Base-by-base conservation (phyloP, 2,113 vertebrate species). In the Puntigrus tetrazona region DNA sequence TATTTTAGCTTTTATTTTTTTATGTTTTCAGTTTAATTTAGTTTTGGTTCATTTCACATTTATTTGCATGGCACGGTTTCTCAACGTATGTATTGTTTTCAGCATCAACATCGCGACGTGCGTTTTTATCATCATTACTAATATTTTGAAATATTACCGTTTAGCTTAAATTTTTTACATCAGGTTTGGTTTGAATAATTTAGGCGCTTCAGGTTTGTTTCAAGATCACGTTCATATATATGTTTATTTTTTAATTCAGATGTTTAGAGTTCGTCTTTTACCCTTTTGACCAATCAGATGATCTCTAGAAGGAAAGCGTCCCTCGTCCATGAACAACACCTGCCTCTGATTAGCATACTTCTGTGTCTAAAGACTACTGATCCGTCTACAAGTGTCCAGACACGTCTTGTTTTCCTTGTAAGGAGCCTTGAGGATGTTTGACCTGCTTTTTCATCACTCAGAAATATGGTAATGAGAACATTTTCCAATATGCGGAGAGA, bases 381-480 rank as follows among this genome's bases (percentile, higher is more conserved):
- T 57, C 52, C 22, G 8, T 57, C 52, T 22, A 9, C 52, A 57
- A 57, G 25, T 63, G 59, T 63, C 11, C 59, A 13, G 59, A 63
- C 59, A 63, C 59, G 29, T 27, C 63, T 67, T 67, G 59, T 61
- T 22, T 69, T 69, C 47, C 45, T 34, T 29, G 27, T 20, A 14
- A 5, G 1, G 11, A 57, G 31, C 75, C n/a, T 34, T 25, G 41
- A 75, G 41, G 57, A 50, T 65, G 25, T 38, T 52, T 76, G 57
- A 34, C 18, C 57, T 50, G 22, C 13, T 84, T 45, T 18, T 52
- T 55, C 27, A 43, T 45, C 52, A 9, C 16, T 31, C 57, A 38
- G 31, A 38, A 52, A 72, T 22, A 41, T 59, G 55, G 4, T 74
- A 72, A 85, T 76, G 18, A 70, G 34, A 81, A 52, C 61, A 36